Evolutionary conservation across 2,113 vertebrate genomes (phyloP).

Genomic region (Dermatemys mawii): DNA sequence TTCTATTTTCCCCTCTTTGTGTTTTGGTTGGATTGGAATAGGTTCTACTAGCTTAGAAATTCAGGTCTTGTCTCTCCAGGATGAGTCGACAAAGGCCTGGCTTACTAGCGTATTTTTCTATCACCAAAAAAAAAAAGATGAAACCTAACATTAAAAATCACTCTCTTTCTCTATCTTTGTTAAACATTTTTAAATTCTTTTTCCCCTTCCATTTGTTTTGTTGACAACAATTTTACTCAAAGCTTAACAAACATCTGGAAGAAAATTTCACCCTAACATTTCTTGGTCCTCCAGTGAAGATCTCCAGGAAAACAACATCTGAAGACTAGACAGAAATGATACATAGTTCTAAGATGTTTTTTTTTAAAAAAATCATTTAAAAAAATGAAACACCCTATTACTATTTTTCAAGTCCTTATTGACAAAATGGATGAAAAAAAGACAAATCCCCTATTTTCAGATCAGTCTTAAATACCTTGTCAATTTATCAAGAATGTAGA

Average conservation of each 20-base stretch:
- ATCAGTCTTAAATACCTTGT: not conserved
- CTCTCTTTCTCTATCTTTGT: not conserved
- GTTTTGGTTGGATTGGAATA: too few species aligned
- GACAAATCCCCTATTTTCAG: not conserved
- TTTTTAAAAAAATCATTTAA: not conserved
- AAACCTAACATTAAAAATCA: not conserved
- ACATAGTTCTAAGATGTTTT: not conserved
- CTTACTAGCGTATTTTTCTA: fast-evolving
- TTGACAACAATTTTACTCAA: not conserved
- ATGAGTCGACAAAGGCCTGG: not conserved
- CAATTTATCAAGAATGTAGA: too few species aligned
- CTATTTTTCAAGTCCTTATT: not conserved
- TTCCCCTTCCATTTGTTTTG: not conserved
- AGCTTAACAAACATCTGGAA: not conserved
- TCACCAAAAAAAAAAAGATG: not conserved
- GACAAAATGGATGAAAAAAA: not conserved
- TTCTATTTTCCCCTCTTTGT: not conserved
- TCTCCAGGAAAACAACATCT: not conserved
- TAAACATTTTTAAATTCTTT: not conserved
- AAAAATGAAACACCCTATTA: not conserved
- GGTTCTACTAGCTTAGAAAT: not conserved
- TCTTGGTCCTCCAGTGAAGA: not conserved
- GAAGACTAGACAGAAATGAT: not conserved
- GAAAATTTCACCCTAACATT: not conserved
- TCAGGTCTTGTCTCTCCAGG: not conserved